Percentiles rank a stretch among this genome's conserved stretches.
Evolutionary conservation across 2,888 invertebrate genomes (phyloP).

Genomic region (Aromia moschata): DNA sequence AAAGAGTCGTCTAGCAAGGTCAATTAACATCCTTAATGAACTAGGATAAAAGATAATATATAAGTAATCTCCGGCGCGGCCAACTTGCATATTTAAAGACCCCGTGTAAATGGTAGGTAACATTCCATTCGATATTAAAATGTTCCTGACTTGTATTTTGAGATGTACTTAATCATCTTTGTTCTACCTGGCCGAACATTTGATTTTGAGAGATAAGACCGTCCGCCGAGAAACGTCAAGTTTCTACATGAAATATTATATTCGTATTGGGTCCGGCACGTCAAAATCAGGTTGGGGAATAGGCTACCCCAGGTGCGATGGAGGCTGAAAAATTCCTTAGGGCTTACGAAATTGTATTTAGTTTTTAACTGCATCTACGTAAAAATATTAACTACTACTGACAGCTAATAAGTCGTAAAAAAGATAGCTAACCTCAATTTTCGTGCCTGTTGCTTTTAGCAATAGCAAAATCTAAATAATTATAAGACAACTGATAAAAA

Average conservation of each 20-base stretch:
- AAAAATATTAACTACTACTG: too few species aligned
- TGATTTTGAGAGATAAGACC: slow-evolving; percentile 35
- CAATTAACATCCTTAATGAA: not conserved
- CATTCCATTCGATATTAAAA: slow-evolving; percentile 23
- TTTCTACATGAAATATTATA: slow-evolving; percentile 37
- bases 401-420: too few species aligned
- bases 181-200: slow-evolving; percentile 34
- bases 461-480: too few species aligned
- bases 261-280: slow-evolving; percentile 26
- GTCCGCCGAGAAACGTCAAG: slow-evolving; percentile 34
- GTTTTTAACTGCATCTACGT: not conserved
- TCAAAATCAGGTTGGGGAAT: slow-evolving; percentile 21
- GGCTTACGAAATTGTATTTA: not conserved
- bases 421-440: too few species aligned
- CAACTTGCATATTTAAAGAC: not conserved
- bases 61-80: not conserved
- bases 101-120: slow-evolving; percentile 3
- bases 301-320: slow-evolving; percentile 29
- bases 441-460: too few species aligned
- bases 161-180: slow-evolving; percentile 32
- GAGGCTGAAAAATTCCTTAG: slow-evolving; percentile 9
- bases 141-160: slow-evolving; percentile 13
- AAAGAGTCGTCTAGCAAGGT: not conserved
- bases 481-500: too few species aligned
- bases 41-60: too few species aligned